Evolutionary conservation across 1,140 invertebrate species (phyloP), one percentile per base, ranked within the genome.

Genomic region (Formica selysi): DNA sequence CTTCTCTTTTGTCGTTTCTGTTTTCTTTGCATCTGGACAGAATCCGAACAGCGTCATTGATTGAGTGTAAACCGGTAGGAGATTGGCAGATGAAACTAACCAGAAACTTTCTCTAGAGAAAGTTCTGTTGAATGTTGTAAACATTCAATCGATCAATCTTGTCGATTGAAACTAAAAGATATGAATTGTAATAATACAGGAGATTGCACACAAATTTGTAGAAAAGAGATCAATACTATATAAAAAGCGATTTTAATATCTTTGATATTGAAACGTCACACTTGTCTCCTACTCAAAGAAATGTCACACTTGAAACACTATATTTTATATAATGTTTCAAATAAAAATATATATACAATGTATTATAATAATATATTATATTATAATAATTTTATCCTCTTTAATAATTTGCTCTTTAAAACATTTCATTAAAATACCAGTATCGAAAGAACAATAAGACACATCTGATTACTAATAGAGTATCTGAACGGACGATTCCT

Each of bases 1-100:
- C 10, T 79, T 57, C 16, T 32, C n/a, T 22, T 57, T 79, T 79
- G 32, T 79, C 11, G 32, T 38, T 38, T 65, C 16, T 68, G 44
- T 57, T 13, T 32, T 48, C 32, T 68, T 22, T 68, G 13, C 7
- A 10, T 36, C 44, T 22, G 41, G n/a, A 32, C 36, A 3, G 22
- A 62, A 41, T 10, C 10, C 26, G 16, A 62, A 61, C 2, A 44
- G 6, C 13, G 38, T 68, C 67, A 26, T 44, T 26, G 38, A 51
- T 51, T 41, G 38, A 68, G 13, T 3, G 26, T 8, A 16, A n/a
- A 78, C 26, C 16, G 19, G 26, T 29, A 13, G 10, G n/a, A 36
- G 16, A 64, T 64, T 44, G 3, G 3, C 29, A 71, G 32, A 54
- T n/a, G 8, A 51, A 78, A 78, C 29, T 67, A 51, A 38, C n/a